A percentile compares a stretch with the other conserved stretches of the same genome.
Conservation (phyloP, 2,113 vertebrate genomes). For the Cephalophus harveyi region DNA sequence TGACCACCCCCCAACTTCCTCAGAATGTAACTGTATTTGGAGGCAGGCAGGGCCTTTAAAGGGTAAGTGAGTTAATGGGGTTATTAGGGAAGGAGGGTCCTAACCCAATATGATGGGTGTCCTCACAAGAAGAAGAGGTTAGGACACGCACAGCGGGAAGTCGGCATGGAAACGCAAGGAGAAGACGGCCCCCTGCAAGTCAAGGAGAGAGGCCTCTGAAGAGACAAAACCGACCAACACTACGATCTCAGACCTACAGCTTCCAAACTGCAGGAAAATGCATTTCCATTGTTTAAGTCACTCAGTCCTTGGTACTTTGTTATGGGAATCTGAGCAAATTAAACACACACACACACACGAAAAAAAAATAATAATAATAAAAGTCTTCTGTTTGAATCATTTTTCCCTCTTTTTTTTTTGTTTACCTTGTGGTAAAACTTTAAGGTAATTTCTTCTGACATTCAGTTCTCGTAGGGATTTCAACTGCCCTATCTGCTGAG, state of each 20-base stretch:
- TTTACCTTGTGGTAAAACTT: constrained; percentile 94
- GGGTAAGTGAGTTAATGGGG: background rate
- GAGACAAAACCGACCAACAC: background rate
- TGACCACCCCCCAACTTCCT: background rate
- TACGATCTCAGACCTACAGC: background rate
- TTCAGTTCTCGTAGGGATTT: constrained; percentile 92
- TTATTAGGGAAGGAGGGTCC: background rate
- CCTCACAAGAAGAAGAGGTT: background rate
- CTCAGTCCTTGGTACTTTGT: background rate
- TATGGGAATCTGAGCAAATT: background rate
- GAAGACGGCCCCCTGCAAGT: background rate
- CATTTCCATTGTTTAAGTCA: background rate
- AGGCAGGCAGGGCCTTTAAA: background rate
- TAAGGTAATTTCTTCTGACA: constrained; percentile 92
- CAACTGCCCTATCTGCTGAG: constrained; percentile 91
- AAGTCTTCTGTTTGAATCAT: background rate
- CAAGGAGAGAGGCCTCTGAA: background rate
- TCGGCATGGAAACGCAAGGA: background rate
- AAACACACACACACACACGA: too few species aligned
- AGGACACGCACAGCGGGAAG: background rate
- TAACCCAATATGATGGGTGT: background rate
- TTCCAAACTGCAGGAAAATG: background rate
- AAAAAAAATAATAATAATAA: background rate
- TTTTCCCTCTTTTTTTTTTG: background rate
- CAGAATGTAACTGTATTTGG: background rate